Percentiles rank a stretch among this genome's conserved stretches.
phyloP scores from a whole-genome alignment of 92 coral and sea anemone genomes.

The Paragorgia papillata region DNA sequence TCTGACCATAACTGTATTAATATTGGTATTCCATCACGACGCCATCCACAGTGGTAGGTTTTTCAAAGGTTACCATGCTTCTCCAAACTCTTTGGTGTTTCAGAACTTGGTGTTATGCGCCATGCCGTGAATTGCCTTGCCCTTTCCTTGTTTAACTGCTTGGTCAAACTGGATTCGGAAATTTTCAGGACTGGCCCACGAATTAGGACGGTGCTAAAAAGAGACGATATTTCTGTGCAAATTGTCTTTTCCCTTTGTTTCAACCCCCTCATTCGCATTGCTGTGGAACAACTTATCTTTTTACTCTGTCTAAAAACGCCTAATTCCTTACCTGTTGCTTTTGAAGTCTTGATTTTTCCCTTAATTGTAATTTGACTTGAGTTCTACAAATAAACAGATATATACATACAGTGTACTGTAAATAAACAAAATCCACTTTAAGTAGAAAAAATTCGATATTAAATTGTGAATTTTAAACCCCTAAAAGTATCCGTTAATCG shows the following conservation, averaged over 20 bases:
- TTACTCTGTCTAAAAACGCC: too few relatives aligned
- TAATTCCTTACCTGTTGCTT: constrained; percentile 26
- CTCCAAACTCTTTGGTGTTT: too few relatives aligned
- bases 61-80: too few relatives aligned
- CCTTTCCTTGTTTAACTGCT: constrained; percentile 8
- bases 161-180: constrained; percentile 69
- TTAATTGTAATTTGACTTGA: constrained; percentile 7
- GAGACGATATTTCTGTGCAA: background rate
- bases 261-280: background rate
- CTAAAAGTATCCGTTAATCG: too few relatives aligned
- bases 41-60: too few relatives aligned
- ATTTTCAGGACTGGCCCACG: constrained; percentile 95
- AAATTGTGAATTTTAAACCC: too few relatives aligned
- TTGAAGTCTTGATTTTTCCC: constrained; percentile 16
- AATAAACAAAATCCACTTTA: too few relatives aligned
- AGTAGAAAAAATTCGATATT: too few relatives aligned
- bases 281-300: background rate
- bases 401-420: too few relatives aligned
- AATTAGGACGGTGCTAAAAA: constrained; percentile 82
- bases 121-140: constrained; percentile 5
- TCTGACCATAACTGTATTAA: too few relatives aligned
- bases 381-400: background rate
- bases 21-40: too few relatives aligned
- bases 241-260: too few relatives aligned
- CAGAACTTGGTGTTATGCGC: constrained; percentile 27